Percentiles rank a stretch among this genome's conserved stretches.
These are phyloP conservation scores for Pollimyrus isidori DNA, from an alignment of 2,113 vertebrate species.

Conservation along the genomic window DNA sequence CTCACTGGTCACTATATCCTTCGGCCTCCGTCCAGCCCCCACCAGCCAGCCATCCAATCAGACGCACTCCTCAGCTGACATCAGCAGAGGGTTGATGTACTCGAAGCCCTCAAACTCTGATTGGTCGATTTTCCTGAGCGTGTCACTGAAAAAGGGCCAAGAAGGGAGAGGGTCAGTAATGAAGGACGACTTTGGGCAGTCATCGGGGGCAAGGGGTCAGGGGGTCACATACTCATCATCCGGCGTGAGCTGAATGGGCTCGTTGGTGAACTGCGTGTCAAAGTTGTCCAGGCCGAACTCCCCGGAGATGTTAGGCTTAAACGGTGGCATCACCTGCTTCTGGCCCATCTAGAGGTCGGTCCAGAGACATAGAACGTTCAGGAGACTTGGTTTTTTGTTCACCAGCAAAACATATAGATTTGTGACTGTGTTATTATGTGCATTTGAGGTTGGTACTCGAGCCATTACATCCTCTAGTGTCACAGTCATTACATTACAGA, in stretches of 20 bases:
- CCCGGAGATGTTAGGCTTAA: slow-evolving; percentile 98
- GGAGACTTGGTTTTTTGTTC: background rate
- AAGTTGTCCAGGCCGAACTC: slow-evolving; percentile 98
- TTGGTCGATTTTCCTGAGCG: slow-evolving; percentile 96
- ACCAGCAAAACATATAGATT: background rate
- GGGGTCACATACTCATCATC: slow-evolving; percentile 91
- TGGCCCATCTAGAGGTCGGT: slow-evolving; percentile 80
- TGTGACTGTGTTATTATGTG: background rate
- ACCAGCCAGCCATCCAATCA: slow-evolving; percentile 48
- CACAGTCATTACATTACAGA: background rate
- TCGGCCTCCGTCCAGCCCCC: background rate
- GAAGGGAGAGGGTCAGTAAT: background rate
- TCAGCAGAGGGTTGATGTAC: slow-evolving; percentile 97
- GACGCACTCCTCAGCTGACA: slow-evolving; percentile 98
- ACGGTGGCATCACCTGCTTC: slow-evolving; percentile 94
- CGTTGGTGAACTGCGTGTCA: slow-evolving; percentile 95
- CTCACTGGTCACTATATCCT: background rate
- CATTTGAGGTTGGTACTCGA: background rate
- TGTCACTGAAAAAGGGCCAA: slow-evolving; percentile 65
- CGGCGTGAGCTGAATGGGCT: slow-evolving; percentile 95
- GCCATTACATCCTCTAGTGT: background rate
- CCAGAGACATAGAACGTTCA: slow-evolving; percentile 4
- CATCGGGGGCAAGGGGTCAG: background rate
- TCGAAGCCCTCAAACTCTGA: slow-evolving; percentile 99
- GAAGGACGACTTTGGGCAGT: background rate